Base-by-base conservation (phyloP, 2,888 invertebrate genomes). In the Pyralis farinalis region DNA sequence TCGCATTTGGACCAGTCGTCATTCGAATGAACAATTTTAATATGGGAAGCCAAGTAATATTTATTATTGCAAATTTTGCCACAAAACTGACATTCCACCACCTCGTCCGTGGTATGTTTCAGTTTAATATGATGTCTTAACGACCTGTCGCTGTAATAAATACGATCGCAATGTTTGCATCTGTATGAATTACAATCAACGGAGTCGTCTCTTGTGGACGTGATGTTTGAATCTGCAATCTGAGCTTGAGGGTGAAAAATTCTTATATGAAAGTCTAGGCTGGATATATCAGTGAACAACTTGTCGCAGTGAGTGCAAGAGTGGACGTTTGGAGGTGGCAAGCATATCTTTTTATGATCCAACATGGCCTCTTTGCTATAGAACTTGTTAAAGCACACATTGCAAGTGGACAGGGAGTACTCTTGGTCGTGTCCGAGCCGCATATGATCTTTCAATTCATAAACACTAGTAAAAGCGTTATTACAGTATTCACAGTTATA, bases 211-310 rank as follows among this genome's bases (percentile, higher is more conserved):
- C 68, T 71, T 0, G 72, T 72, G 0, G 78, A 73, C 0, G 68
- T 60, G 12, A 79, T 70, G 3, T 70, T 71, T 0, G 73, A 69
- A 40, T 78, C 80, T 0, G 77, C 74, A 1, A 76, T 63, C 49
- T 80, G 77, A 0, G 76, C 63, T 67, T 79, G 78, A 0, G 83
- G 81, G 38, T 86, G 85, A 27, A 86, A 86, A 0, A 83, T 80
- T 27, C 70, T 53, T 0, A 58, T 65, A 28, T 86, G 86, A 30
- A 86, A 84, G 11, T 82, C 71, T 3, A 85, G 50, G 27, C 86
- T 85, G 0, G 71, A 71, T 0, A 75, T 52, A 27, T 79, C 83
- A 0, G 82, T 85, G 42, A 86, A 86, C 0, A 85, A 45, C 36
- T 79, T 83, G 2, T 84, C 83, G 22, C 85, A 86, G 3, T 74